Percentiles rank a stretch among this genome's conserved stretches.
Evolutionary conservation across 2,888 invertebrate genomes (phyloP).

Genomic region (Pollenia labialis): DNA sequence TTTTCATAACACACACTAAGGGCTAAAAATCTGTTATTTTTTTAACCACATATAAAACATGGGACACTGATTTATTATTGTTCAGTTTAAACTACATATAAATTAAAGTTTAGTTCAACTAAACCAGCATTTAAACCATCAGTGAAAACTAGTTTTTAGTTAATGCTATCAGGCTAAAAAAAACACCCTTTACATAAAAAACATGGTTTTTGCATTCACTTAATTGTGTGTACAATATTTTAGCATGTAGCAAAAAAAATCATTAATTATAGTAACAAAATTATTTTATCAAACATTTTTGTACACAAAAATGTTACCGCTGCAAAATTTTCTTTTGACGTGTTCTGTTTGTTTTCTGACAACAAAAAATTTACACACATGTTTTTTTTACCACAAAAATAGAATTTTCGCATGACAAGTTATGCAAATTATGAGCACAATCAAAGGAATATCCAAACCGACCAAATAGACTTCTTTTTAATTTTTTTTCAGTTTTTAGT

Average conservation of each 20-base stretch:
- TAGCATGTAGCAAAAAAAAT: constrained; percentile 45
- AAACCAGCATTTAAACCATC: too few species aligned
- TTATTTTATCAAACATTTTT: constrained; percentile 64
- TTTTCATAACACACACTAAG: too few species aligned
- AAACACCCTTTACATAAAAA: constrained; percentile 64
- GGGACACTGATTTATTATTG: too few species aligned
- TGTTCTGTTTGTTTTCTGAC: constrained; percentile 15
- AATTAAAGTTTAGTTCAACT: too few species aligned
- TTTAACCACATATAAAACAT: too few species aligned
- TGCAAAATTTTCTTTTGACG: not conserved
- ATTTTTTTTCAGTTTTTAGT: constrained; percentile 21
- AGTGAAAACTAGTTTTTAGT: too few species aligned
- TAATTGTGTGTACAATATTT: constrained; percentile 76
- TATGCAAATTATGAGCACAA: constrained; percentile 73
- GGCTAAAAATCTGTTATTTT: too few species aligned
- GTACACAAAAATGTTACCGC: constrained; percentile 56
- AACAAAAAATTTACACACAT: not conserved
- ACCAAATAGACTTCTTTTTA: constrained; percentile 16
- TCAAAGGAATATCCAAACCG: constrained; percentile 60
- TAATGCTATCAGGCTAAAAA: not conserved
- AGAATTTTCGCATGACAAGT: constrained; percentile 74
- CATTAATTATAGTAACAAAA: constrained; percentile 64
- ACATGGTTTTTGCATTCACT: constrained; percentile 81
- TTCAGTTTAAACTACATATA: too few species aligned
- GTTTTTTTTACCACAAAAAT: constrained; percentile 20